Conservation (phyloP, 2,797 vertebrate genomes). For the Liasis olivaceus region DNA sequence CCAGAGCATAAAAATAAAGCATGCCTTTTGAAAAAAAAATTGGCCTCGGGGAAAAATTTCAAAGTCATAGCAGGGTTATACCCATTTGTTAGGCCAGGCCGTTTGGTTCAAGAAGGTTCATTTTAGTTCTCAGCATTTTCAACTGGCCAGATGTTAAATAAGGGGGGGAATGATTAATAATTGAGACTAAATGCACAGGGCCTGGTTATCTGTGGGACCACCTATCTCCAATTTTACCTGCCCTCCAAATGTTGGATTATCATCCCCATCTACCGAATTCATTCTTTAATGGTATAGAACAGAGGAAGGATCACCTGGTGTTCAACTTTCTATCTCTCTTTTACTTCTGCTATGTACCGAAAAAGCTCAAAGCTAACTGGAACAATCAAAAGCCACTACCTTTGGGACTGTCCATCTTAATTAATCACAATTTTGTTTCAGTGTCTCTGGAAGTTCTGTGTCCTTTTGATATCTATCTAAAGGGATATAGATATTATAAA, state of each 20-base stretch:
- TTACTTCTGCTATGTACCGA: not conserved
- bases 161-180: not conserved
- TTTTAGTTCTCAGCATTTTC: too few species aligned
- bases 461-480: too few species aligned
- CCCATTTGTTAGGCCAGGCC: too few species aligned
- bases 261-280: not conserved
- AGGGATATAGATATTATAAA: too few species aligned
- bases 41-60: not conserved
- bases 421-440: too few species aligned
- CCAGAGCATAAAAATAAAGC: not conserved
- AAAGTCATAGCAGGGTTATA: too few species aligned
- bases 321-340: not conserved
- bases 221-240: not conserved
- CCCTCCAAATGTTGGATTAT: not conserved
- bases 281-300: not conserved
- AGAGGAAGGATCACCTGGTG: not conserved
- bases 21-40: not conserved
- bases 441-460: too few species aligned
- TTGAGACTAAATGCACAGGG: not conserved
- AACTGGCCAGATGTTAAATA: too few species aligned
- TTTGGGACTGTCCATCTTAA: too few species aligned
- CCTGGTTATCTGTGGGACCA: not conserved
- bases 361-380: not conserved
- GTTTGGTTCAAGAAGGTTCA: too few species aligned
- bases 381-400: not conserved